phyloP scores from a whole-genome alignment of 1,140 invertebrate genomes.

The Hylaeus volcanicus region DNA sequence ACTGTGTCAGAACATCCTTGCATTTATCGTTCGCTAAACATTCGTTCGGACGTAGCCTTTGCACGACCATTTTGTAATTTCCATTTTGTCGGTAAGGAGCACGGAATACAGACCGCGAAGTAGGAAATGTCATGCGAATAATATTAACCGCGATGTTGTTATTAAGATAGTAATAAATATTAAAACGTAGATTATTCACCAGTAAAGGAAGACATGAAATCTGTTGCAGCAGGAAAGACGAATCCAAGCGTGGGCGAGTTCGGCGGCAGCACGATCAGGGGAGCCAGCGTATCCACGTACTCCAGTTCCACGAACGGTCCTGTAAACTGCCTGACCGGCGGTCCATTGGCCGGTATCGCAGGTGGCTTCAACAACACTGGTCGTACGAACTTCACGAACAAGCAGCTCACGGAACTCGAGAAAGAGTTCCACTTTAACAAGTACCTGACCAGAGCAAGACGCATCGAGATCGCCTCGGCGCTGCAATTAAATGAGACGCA shows the following conservation, averaged over 20 bases:
- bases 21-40: no score
- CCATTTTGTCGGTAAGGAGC: no score
- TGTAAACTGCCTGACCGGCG: conserved; percentile 70
- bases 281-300: conserved; percentile 71
- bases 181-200: no score
- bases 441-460: conserved; percentile 96
- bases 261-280: conserved; percentile 73
- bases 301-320: conserved; percentile 62
- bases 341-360: conserved; percentile 66
- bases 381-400: conserved; percentile 99
- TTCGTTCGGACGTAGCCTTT: no score
- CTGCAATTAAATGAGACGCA: conserved; percentile 98
- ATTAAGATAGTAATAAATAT: neutral
- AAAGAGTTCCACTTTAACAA: conserved; percentile 99
- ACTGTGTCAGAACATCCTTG: no score
- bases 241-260: conserved; percentile 79
- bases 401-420: conserved; percentile 98
- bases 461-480: conserved; percentile 98
- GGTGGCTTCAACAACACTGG: conserved; percentile 89
- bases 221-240: conserved; percentile 86
- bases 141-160: neutral
- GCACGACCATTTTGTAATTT: no score
- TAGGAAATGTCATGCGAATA: neutral
- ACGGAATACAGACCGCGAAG: no score
- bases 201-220: conserved; percentile 8